A percentile compares a stretch with the other conserved stretches of the same genome.
These are phyloP conservation scores for Tychaedon coryphoeus DNA, from an alignment of 2,113 vertebrate species.

Conservation along the genomic window DNA sequence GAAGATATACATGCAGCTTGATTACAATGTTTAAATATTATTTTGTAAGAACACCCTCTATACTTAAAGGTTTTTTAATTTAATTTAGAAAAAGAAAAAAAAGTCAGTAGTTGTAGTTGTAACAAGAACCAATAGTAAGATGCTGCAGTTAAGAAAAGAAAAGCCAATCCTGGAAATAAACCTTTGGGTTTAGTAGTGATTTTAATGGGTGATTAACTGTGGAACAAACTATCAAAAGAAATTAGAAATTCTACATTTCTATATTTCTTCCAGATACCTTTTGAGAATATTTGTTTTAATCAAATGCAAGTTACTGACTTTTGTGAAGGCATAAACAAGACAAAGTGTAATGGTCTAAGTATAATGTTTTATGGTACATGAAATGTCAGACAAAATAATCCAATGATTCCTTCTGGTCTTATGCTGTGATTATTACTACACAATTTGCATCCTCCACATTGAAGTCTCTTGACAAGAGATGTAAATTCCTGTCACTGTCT, in stretches of 20 bases:
- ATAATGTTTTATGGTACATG: neutral
- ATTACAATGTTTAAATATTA: neutral
- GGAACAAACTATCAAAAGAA: neutral
- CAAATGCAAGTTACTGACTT: neutral
- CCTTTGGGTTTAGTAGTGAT: neutral
- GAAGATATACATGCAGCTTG: neutral
- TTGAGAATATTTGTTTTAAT: neutral
- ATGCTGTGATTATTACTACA: neutral
- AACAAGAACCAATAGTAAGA: neutral
- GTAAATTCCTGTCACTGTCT: conserved; percentile 14
- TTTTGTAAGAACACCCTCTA: neutral
- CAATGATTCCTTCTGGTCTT: neutral
- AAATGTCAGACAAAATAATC: neutral
- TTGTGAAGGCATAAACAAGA: neutral
- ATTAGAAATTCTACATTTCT: neutral
- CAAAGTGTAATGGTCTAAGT: neutral
- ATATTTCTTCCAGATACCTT: neutral
- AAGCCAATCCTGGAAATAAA: neutral
- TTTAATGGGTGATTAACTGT: neutral
- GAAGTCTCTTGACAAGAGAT: conserved; percentile 22
- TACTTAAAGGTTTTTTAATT: neutral
- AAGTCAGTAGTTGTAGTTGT: neutral
- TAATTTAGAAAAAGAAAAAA: fast-evolving
- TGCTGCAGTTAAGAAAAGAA: neutral
- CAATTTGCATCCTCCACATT: neutral